Evolutionary conservation across 2,797 vertebrate genomes (phyloP).

Genomic region (Kryptopterus vitreolus): DNA sequence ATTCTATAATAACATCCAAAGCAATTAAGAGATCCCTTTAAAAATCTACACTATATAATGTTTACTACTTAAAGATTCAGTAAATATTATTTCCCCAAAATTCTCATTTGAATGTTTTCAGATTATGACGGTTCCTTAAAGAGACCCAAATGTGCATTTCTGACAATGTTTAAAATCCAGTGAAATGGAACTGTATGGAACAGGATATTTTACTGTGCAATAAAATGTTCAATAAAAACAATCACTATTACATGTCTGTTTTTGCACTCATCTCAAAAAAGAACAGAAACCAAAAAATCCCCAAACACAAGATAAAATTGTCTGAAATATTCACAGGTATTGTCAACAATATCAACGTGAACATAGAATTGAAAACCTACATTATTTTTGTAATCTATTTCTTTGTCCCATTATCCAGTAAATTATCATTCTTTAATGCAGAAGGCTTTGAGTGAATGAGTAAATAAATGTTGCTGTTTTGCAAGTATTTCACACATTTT

Average conservation of each 20-base stretch:
- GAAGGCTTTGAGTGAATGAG: background rate
- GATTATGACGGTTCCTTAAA: background rate
- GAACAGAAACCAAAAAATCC: background rate
- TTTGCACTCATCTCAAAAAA: background rate
- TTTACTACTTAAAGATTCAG: background rate
- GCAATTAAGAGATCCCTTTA: background rate
- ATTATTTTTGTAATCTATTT: background rate
- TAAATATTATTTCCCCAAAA: no score
- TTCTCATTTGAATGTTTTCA: background rate
- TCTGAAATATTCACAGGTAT: background rate
- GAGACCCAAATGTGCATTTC: background rate
- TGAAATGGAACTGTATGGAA: background rate
- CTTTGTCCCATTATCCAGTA: background rate
- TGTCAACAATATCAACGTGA: background rate
- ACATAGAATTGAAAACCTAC: no score
- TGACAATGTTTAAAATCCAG: background rate
- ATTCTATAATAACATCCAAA: background rate
- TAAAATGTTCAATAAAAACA: constrained; percentile 3
- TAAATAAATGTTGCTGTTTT: background rate
- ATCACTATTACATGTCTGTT: background rate
- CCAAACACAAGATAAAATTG: background rate
- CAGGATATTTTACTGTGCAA: background rate
- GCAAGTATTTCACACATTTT: background rate
- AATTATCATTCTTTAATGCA: background rate
- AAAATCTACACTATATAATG: background rate